phyloP scores from a whole-genome alignment of 2,888 invertebrate species.

The Apotomis capreana region DNA sequence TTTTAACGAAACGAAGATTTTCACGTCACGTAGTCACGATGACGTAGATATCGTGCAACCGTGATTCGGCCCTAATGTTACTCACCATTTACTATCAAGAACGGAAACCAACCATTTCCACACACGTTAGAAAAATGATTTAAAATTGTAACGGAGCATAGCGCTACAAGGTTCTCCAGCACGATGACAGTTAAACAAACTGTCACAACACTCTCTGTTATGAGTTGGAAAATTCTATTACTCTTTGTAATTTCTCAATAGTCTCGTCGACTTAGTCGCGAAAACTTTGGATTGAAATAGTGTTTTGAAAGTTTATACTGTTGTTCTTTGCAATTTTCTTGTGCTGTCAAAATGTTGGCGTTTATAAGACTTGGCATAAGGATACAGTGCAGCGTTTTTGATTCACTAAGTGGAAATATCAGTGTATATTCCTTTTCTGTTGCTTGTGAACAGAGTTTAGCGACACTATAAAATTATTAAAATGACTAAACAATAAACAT shows the following conservation, averaged over 20 bases:
- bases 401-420: neutral
- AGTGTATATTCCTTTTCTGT: neutral
- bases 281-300: conserved; percentile 23
- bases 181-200: conserved; percentile 13
- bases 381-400: neutral
- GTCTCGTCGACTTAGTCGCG: conserved; percentile 19
- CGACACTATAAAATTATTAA: too few relatives aligned
- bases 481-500: too few relatives aligned
- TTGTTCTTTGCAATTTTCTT: conserved; percentile 16
- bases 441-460: too few relatives aligned
- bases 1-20: too few relatives aligned
- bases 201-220: conserved; percentile 18
- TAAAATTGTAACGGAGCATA: neutral
- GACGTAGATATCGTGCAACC: too few relatives aligned
- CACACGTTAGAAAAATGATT: neutral
- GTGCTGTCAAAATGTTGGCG: neutral
- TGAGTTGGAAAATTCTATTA: conserved; percentile 37
- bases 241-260: conserved; percentile 38
- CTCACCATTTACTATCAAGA: too few relatives aligned
- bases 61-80: too few relatives aligned
- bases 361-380: neutral
- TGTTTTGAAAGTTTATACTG: conserved; percentile 31
- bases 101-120: too few relatives aligned
- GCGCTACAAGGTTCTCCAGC: conserved; percentile 7
- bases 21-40: too few relatives aligned